phyloP scores from a whole-genome alignment of 2,888 invertebrate species.

The Corythucha ciliata region DNA sequence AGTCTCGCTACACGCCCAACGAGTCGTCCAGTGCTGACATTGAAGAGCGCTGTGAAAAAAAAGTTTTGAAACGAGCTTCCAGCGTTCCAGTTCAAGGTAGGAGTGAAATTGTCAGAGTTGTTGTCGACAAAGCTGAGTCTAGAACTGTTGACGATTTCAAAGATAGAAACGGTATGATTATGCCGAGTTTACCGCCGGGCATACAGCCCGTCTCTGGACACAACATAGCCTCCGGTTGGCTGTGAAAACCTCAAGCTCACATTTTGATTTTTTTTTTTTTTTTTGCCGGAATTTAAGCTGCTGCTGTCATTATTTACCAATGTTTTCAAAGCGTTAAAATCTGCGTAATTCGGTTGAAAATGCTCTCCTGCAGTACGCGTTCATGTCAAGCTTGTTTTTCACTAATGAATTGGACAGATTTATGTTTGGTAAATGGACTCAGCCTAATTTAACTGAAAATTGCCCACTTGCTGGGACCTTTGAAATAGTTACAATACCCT shows the following conservation, averaged over 20 bases:
- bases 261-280: neutral
- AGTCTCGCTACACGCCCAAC: slow-evolving; percentile 44
- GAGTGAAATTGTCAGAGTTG: slow-evolving; percentile 50
- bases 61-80: slow-evolving; percentile 58
- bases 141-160: slow-evolving; percentile 38
- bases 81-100: slow-evolving; percentile 52
- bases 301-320: too few species aligned
- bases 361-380: too few species aligned
- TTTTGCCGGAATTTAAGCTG: too few species aligned
- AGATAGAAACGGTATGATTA: slow-evolving; percentile 49
- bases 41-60: slow-evolving; percentile 35
- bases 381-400: too few species aligned
- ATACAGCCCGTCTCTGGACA: slow-evolving; percentile 66
- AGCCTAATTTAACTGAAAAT: too few species aligned
- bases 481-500: too few species aligned
- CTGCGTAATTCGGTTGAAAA: too few species aligned
- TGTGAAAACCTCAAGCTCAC: slow-evolving; percentile 5
- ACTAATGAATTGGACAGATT: too few species aligned
- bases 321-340: too few species aligned
- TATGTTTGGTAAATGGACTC: too few species aligned
- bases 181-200: slow-evolving; percentile 58
- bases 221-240: slow-evolving; percentile 60
- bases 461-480: too few species aligned
- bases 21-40: slow-evolving; percentile 32
- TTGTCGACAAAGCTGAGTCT: slow-evolving; percentile 26